Conservation (phyloP, 2,888 invertebrate species). For the Eristalis intricaria region DNA sequence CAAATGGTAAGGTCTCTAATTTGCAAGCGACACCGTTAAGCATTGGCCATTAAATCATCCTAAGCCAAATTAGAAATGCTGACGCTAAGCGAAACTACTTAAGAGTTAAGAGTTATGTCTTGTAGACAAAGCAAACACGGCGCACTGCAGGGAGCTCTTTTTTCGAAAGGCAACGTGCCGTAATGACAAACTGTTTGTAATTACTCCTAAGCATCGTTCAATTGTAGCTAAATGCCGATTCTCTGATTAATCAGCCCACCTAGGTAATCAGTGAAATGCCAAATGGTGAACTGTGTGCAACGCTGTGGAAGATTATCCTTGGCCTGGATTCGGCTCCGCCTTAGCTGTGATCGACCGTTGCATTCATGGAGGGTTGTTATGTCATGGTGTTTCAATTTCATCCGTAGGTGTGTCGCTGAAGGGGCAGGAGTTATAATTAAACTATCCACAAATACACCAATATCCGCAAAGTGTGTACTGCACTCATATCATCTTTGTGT, state of each 20-base stretch:
- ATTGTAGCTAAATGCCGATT: constrained; percentile 67
- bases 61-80: constrained; percentile 52
- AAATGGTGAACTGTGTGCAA: constrained; percentile 53
- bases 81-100: constrained; percentile 49
- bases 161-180: constrained; percentile 27
- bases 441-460: background rate
- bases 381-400: constrained; percentile 2
- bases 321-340: constrained; percentile 42
- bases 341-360: constrained; percentile 40
- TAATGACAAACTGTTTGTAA: constrained; percentile 64
- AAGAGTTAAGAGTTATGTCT: constrained; percentile 35
- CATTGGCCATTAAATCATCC: constrained; percentile 44
- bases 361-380: constrained; percentile 19
- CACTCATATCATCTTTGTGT: background rate
- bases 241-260: constrained; percentile 65
- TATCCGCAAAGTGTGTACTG: background rate
- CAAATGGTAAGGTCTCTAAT: constrained; percentile 55
- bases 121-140: constrained; percentile 51
- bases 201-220: constrained; percentile 59
- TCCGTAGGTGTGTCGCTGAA: background rate
- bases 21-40: constrained; percentile 51
- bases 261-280: constrained; percentile 55
- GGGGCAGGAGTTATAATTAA: background rate
- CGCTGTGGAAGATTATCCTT: constrained; percentile 48
- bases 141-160: constrained; percentile 14